These are phyloP conservation scores for Chaenogobius annularis DNA, from an alignment of 2,113 vertebrate species.

Conservation along the genomic window DNA sequence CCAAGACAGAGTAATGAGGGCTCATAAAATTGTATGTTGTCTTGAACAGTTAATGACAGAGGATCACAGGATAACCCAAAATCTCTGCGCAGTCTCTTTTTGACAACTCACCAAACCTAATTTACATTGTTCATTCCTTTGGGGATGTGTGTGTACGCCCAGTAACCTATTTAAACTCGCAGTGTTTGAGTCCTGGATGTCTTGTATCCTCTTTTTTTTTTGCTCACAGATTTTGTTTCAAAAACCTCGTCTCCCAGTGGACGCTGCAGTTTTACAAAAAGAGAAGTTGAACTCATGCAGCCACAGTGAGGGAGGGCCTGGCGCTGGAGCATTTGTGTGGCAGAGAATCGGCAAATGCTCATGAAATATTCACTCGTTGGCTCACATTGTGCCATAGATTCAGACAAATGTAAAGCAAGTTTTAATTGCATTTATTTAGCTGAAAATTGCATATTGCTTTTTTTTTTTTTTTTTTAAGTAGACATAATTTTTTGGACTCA, in stretches of 20 bases:
- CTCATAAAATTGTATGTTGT: conserved; percentile 45
- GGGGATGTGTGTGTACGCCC: conserved; percentile 55
- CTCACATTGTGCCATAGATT: not conserved
- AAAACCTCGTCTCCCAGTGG: conserved; percentile 23
- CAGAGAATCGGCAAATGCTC: not conserved
- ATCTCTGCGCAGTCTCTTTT: conserved; percentile 48
- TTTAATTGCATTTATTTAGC: not conserved
- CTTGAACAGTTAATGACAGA: conserved; percentile 52
- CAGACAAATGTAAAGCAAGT: not conserved
- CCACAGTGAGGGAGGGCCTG: conserved; percentile 4
- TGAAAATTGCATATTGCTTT: not conserved
- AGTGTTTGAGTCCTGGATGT: conserved; percentile 56
- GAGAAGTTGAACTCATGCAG: conserved; percentile 11
- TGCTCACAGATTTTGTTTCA: conserved; percentile 40
- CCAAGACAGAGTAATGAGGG: conserved; percentile 16
- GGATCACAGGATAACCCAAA: conserved; percentile 46
- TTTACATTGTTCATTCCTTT: conserved; percentile 76
- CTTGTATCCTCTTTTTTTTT: conserved; percentile 44
- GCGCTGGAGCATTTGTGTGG: not conserved
- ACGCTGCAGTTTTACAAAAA: conserved; percentile 32
- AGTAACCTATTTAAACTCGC: conserved; percentile 70
- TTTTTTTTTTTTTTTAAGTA: not conserved
- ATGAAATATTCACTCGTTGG: not conserved
- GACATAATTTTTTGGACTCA: no score
- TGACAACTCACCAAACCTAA: conserved; percentile 65